phyloP scores from a whole-genome alignment of 2,797 vertebrate species.

The Pelodytes ibericus region DNA sequence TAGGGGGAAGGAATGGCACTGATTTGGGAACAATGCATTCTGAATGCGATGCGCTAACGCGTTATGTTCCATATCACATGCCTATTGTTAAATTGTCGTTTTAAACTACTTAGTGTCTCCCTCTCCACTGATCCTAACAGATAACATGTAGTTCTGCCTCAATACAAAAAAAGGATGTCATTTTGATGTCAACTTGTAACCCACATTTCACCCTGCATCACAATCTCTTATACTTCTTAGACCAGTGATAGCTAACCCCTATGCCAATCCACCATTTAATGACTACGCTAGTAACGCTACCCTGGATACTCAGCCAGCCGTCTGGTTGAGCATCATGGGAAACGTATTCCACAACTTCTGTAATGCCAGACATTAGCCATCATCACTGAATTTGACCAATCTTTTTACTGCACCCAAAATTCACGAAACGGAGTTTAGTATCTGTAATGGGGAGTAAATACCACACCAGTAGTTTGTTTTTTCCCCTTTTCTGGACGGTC shows the following conservation, averaged over 20 bases:
- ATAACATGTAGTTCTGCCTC: constrained; percentile 76
- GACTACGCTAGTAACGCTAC: too few relatives aligned
- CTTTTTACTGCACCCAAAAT: constrained; percentile 38
- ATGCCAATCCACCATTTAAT: neutral
- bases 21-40: constrained; percentile 76
- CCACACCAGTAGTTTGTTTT: constrained; percentile 37
- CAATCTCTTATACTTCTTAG: neutral
- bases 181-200: constrained; percentile 46
- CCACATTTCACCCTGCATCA: constrained; percentile 11
- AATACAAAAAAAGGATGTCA: constrained; percentile 67
- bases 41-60: constrained; percentile 82
- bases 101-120: constrained; percentile 81
- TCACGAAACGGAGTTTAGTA: constrained; percentile 17
- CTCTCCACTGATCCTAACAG: constrained; percentile 75
- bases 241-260: neutral
- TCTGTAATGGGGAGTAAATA: constrained; percentile 10
- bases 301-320: too few relatives aligned
- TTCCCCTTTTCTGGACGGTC: constrained; percentile 62
- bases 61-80: constrained; percentile 75
- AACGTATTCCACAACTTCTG: too few relatives aligned
- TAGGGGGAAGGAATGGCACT: constrained; percentile 71
- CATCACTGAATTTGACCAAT: too few relatives aligned
- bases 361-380: too few relatives aligned
- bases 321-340: too few relatives aligned
- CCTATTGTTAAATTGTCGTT: constrained; percentile 79